phyloP scores from a whole-genome alignment of 2,888 invertebrate species.

The Diarsia brunnea region DNA sequence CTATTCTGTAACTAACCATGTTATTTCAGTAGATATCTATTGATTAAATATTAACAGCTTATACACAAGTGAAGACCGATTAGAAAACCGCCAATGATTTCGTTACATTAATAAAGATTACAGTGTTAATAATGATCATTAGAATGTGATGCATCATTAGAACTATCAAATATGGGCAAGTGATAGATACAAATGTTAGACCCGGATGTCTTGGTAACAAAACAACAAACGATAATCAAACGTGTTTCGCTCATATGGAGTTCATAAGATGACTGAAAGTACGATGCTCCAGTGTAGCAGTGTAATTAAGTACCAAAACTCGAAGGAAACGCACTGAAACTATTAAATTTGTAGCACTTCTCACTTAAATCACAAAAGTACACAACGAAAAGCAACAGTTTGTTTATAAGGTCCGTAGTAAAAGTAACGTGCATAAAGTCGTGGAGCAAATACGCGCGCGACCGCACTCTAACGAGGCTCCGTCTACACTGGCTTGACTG shows the following conservation, averaged over 20 bases:
- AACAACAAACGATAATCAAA: slow-evolving; percentile 88
- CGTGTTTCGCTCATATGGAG: slow-evolving; percentile 85
- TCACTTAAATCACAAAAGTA: slow-evolving; percentile 81
- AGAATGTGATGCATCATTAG: slow-evolving; percentile 58
- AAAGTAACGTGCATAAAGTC: slow-evolving; percentile 74
- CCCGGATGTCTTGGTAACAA: slow-evolving; percentile 88
- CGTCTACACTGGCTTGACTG: slow-evolving; percentile 81
- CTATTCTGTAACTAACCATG: not conserved
- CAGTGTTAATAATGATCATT: slow-evolving; percentile 54
- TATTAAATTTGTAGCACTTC: slow-evolving; percentile 72
- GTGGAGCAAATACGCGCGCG: slow-evolving; percentile 76
- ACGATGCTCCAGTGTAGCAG: slow-evolving; percentile 72
- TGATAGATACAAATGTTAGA: slow-evolving; percentile 77
- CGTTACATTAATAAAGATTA: slow-evolving; percentile 64
- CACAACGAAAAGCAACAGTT: slow-evolving; percentile 74
- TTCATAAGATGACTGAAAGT: slow-evolving; percentile 78
- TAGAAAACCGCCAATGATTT: slow-evolving; percentile 72
- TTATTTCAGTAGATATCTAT: slow-evolving; percentile 4
- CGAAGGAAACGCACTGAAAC: slow-evolving; percentile 75
- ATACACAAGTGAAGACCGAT: slow-evolving; percentile 31
- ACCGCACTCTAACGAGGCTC: slow-evolving; percentile 78
- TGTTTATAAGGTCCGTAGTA: slow-evolving; percentile 78
- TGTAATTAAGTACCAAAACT: slow-evolving; percentile 77
- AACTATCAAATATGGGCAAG: slow-evolving; percentile 70
- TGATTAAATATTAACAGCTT: slow-evolving; percentile 2